Percentiles rank a stretch among this genome's conserved stretches.
phyloP scores from a whole-genome alignment of 2,113 vertebrate genomes.

The mouse (Mus musculus) region GRCm39 chr17:30459501-30460000 shows the following conservation, averaged over 20 bases:
- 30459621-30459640: background rate
- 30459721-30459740: background rate
- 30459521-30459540: background rate
- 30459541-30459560: background rate
- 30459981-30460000: constrained; percentile 1
- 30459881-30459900: background rate
- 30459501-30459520: constrained; percentile 12
- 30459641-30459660: background rate
- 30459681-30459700: background rate
- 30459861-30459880: background rate
- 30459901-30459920: background rate
- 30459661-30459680: background rate
- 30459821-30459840: background rate
- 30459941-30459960: background rate
- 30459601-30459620: background rate
- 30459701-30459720: accelerated
- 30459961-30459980: background rate
- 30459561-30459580: background rate
- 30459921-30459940: background rate
- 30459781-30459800: background rate
- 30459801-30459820: background rate
- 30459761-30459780: background rate
- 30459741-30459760: background rate
- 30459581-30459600: background rate
- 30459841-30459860: background rate